Conservation (phyloP, 2,113 vertebrate genomes). For the Caranx melampygus region DNA sequence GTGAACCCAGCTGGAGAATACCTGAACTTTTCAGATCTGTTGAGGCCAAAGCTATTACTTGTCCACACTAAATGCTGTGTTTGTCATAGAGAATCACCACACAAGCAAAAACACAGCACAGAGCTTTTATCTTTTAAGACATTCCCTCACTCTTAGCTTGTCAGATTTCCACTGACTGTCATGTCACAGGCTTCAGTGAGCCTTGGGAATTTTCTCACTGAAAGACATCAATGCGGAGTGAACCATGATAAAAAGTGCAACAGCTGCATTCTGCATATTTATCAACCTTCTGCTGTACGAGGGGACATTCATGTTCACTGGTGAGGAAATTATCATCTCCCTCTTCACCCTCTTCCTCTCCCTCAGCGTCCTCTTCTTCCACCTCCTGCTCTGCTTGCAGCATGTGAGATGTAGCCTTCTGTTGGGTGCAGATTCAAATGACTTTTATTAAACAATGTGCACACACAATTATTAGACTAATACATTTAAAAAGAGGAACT, state of each 20-base stretch:
- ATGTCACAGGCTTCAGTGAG: too few relatives aligned
- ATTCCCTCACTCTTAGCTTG: not conserved
- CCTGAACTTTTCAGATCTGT: not conserved
- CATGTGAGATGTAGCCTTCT: slow-evolving; percentile 47
- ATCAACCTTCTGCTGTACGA: slow-evolving; percentile 75
- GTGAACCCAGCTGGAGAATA: not conserved
- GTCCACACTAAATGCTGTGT: not conserved
- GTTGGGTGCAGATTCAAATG: slow-evolving; percentile 15
- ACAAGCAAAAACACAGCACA: too few relatives aligned
- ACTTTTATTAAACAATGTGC: slow-evolving; percentile 5
- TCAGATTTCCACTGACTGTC: not conserved
- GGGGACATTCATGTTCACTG: slow-evolving; percentile 78
- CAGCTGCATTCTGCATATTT: not conserved
- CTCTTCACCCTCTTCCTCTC: slow-evolving; percentile 23
- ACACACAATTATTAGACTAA: not conserved
- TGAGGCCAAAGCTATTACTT: not conserved
- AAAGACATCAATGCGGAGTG: slow-evolving; percentile 8
- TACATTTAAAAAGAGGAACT: slow-evolving; percentile 51
- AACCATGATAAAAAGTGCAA: slow-evolving; percentile 42
- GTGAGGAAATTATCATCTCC: slow-evolving; percentile 45
- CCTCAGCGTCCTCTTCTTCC: slow-evolving; percentile 35
- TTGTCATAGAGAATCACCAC: not conserved
- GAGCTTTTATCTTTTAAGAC: not conserved
- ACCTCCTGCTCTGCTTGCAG: slow-evolving; percentile 22
- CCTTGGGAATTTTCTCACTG: too few relatives aligned